These are phyloP conservation scores for Asobara japonica DNA, from an alignment of 1,140 invertebrate genomes.

Conservation along the genomic window DNA sequence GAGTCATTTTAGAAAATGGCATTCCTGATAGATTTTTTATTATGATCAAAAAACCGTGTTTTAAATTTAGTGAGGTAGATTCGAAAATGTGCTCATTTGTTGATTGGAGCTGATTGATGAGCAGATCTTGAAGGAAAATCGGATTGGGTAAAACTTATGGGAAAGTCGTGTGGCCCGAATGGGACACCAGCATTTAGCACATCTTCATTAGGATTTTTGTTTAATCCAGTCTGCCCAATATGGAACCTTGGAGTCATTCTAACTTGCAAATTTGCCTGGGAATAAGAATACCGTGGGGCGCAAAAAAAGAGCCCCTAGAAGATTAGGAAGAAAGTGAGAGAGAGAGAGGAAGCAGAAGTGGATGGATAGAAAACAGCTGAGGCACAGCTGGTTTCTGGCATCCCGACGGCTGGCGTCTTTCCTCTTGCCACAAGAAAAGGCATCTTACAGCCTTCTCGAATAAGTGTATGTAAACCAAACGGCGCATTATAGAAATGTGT, in stretches of 20 bases:
- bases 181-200: no score
- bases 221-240: no score
- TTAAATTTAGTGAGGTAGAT: no score
- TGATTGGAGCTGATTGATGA: no score
- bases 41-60: no score
- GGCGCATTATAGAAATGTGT: background rate
- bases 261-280: background rate
- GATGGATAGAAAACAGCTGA: conserved; percentile 61
- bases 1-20: no score
- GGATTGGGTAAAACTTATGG: no score
- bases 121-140: no score
- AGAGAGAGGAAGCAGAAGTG: conserved; percentile 37
- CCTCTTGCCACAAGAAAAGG: background rate
- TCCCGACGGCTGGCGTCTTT: conserved; percentile 52
- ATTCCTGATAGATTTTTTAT: no score
- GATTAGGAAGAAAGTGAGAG: conserved; percentile 36
- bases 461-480: background rate
- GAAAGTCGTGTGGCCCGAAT: no score
- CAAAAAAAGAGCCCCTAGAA: conserved; percentile 39
- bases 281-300: conserved; percentile 23
- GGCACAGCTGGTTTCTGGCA: conserved; percentile 57
- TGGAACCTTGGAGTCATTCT: background rate
- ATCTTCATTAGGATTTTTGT: no score
- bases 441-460: background rate
- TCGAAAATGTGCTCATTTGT: no score